These are phyloP conservation scores for Coluber constrictor DNA, from an alignment of 2,797 vertebrate genomes.

Conservation along the genomic window DNA sequence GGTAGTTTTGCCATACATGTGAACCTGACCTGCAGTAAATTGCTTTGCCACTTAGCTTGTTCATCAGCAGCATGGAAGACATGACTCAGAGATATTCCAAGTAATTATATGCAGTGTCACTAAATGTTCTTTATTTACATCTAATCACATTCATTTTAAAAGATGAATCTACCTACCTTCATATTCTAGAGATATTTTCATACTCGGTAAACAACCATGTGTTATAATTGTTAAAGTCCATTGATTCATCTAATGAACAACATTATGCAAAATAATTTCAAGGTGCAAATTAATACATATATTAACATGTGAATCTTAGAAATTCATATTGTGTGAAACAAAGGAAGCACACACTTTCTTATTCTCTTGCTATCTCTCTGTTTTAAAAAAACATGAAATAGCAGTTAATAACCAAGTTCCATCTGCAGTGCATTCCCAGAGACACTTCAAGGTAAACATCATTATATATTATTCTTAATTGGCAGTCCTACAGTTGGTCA, in stretches of 20 bases:
- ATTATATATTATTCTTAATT: neutral
- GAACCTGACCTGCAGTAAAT: neutral
- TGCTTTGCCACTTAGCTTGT: neutral
- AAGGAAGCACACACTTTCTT: neutral
- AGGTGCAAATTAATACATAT: neutral
- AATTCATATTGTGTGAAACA: conserved; percentile 3
- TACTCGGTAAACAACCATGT: neutral
- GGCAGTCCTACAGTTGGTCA: neutral
- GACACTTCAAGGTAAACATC: neutral
- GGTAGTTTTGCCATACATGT: neutral
- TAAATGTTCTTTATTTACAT: neutral
- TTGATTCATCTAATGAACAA: neutral
- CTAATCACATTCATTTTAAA: conserved; percentile 11
- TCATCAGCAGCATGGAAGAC: neutral
- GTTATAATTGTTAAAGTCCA: neutral
- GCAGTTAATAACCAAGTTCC: neutral
- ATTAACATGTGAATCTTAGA: neutral
- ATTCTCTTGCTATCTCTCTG: neutral
- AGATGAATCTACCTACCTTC: neutral
- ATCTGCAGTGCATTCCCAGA: too few species aligned
- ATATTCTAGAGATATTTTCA: conserved; percentile 12
- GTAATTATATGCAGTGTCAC: neutral
- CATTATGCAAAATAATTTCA: neutral
- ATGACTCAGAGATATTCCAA: neutral
- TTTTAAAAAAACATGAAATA: neutral